These are phyloP conservation scores for Tipula confusa DNA, from an alignment of 2,888 invertebrate species.

Conservation along the genomic window DNA sequence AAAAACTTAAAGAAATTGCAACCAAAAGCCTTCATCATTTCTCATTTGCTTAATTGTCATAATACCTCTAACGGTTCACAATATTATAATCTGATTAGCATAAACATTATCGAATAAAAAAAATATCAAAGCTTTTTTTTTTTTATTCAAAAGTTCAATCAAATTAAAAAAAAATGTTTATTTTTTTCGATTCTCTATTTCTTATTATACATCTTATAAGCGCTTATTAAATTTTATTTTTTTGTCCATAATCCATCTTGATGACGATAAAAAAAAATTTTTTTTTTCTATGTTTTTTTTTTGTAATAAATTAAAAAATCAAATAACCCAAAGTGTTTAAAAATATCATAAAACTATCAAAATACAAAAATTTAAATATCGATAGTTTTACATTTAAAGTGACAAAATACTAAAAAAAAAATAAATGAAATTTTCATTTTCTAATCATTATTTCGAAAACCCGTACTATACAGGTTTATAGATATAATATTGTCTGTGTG, in stretches of 20 bases:
- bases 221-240: background rate
- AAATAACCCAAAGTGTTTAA: conserved; percentile 9
- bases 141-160: background rate
- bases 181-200: background rate
- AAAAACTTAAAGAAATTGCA: background rate
- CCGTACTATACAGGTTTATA: background rate
- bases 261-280: background rate
- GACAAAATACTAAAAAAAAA: background rate
- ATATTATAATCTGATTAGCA: conserved; percentile 13
- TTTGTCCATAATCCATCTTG: conserved; percentile 6
- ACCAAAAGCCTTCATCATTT: background rate
- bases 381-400: background rate
- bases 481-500: no score
- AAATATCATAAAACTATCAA: conserved; percentile 20
- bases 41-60: background rate
- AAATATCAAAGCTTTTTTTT: no score
- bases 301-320: conserved; percentile 7
- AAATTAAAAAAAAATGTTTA: no score
- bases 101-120: background rate
- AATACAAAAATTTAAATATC: background rate
- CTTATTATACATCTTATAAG: background rate
- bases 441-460: background rate
- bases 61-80: background rate
- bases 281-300: no score
- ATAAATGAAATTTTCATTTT: background rate